Evolutionary conservation across 2,113 vertebrate species (phyloP).

Genomic region (Menidia beryllina): DNA sequence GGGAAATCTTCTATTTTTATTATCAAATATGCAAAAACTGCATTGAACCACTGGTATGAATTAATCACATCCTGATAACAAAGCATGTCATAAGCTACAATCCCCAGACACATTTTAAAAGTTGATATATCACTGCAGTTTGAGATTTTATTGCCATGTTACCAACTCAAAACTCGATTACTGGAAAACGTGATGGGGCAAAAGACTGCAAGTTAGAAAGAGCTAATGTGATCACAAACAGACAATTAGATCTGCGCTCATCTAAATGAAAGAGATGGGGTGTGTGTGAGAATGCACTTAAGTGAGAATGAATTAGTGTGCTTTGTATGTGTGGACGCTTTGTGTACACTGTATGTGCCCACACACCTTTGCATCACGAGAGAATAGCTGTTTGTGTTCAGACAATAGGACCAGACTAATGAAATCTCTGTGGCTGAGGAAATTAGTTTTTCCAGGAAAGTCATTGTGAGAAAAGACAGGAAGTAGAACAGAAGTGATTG

Average conservation of each 20-base stretch:
- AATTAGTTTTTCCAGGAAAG: constrained; percentile 72
- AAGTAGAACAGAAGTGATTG: constrained; percentile 72
- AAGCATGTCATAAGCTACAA: background rate
- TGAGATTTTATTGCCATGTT: constrained; percentile 28
- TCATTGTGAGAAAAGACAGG: constrained; percentile 72
- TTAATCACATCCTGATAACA: background rate
- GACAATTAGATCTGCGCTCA: constrained; percentile 57
- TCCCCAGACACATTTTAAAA: background rate
- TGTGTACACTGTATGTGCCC: constrained; percentile 44
- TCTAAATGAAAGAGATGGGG: constrained; percentile 11
- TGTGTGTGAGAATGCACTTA: background rate
- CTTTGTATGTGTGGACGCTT: constrained; percentile 35
- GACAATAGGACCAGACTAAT: constrained; percentile 72
- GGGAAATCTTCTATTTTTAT: background rate
- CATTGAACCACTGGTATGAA: background rate
- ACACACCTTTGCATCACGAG: constrained; percentile 52
- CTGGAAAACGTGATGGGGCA: constrained; percentile 28
- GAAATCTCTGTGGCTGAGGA: constrained; percentile 70
- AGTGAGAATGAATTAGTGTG: constrained; percentile 26
- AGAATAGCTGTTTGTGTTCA: constrained; percentile 66
- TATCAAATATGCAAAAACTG: background rate
- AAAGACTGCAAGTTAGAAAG: constrained; percentile 48
- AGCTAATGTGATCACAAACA: constrained; percentile 42
- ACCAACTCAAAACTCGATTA: constrained; percentile 35
- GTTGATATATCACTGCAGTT: background rate